Percentiles rank a stretch among this genome's conserved stretches.
These are phyloP conservation scores for Bubo blakistoni DNA, from an alignment of 2,113 vertebrate species.

Conservation along the genomic window DNA sequence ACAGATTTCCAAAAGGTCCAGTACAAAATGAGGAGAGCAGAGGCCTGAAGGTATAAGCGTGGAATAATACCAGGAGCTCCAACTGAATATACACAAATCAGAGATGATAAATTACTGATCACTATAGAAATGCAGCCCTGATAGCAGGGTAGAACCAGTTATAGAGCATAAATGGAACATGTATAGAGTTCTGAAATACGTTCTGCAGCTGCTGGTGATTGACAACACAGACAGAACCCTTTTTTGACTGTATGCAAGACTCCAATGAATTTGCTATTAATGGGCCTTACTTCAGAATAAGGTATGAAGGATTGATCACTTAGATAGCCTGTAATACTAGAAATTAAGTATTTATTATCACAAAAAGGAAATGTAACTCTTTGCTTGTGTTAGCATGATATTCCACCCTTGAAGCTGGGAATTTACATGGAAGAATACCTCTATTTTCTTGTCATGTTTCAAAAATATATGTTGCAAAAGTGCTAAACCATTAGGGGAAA, in stretches of 20 bases:
- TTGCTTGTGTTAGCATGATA: not conserved
- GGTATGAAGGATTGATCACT: not conserved
- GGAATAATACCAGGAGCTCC: not conserved
- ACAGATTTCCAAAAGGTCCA: not conserved
- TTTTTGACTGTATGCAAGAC: not conserved
- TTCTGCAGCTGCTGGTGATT: not conserved
- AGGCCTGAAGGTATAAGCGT: not conserved
- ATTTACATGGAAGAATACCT: not conserved
- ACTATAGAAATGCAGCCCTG: not conserved
- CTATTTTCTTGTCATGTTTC: not conserved
- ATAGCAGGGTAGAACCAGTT: not conserved
- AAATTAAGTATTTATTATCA: not conserved
- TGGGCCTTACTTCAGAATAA: not conserved
- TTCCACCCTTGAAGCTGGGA: not conserved
- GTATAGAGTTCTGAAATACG: rapidly evolving
- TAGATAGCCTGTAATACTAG: not conserved
- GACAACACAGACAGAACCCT: not conserved
- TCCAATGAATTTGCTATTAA: not conserved
- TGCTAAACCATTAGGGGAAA: not conserved
- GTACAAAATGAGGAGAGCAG: not conserved
- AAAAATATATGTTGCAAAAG: not conserved
- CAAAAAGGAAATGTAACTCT: not conserved
- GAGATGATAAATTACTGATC: not conserved
- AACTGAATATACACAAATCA: not conserved
- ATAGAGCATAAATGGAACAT: rapidly evolving